Conservation (phyloP, 2,113 vertebrate genomes). For the Calypte anna region DNA sequence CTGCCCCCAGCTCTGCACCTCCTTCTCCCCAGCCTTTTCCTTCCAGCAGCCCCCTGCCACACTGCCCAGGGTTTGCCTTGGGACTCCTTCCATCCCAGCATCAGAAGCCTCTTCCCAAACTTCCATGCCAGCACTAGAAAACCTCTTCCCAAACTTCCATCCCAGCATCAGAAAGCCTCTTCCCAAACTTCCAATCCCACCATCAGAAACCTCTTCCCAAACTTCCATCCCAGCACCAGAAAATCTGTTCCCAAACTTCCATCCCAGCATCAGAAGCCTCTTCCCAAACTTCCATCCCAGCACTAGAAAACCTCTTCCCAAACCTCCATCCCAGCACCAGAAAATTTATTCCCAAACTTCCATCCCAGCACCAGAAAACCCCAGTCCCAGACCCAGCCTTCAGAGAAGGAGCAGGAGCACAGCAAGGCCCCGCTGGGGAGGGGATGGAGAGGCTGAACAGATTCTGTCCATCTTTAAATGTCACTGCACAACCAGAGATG, state of each 20-base stretch:
- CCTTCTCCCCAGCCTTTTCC: neutral
- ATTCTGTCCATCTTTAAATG: neutral
- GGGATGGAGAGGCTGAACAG: rapidly evolving
- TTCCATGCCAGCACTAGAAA: neutral
- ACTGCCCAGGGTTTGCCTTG: neutral
- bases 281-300: no score
- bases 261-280: neutral
- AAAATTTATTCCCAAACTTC: neutral
- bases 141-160: no score
- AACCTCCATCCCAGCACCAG: no score
- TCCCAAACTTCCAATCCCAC: no score
- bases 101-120: no score
- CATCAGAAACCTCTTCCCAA: neutral
- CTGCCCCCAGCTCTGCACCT: neutral
- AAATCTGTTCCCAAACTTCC: no score
- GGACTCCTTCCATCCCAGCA: rapidly evolving
- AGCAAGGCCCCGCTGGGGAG: no score
- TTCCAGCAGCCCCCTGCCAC: neutral
- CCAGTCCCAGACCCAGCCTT: neutral
- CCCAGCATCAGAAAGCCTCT: no score
- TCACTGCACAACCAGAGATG: rapidly evolving
- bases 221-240: no score
- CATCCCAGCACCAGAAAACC: neutral
- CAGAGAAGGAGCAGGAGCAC: no score
- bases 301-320: no score